Evolutionary conservation across 1,140 invertebrate genomes (phyloP).

Genomic region (Anastrepha obliqua): DNA sequence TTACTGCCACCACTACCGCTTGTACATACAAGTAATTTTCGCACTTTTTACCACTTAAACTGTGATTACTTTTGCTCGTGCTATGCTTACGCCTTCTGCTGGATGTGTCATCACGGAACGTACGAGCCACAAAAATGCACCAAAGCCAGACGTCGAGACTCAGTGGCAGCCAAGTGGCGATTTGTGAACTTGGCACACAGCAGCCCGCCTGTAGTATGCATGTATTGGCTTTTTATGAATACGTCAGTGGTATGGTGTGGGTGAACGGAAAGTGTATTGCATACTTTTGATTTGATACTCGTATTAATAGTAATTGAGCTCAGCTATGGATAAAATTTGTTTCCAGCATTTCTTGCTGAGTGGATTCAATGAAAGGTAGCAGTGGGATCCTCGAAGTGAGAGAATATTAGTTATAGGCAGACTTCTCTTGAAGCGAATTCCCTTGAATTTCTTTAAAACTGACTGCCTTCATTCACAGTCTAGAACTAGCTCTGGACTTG

Average conservation of each 20-base stretch:
- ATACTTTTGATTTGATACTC: not conserved
- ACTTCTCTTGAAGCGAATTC: too few relatives aligned
- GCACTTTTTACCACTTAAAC: slow-evolving; percentile 39
- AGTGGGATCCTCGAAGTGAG: too few relatives aligned
- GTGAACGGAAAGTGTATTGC: not conserved
- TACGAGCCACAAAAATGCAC: not conserved
- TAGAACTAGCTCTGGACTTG: too few relatives aligned
- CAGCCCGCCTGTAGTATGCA: not conserved
- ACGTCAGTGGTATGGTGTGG: not conserved
- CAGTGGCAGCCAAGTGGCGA: slow-evolving; percentile 58
- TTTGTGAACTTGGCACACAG: slow-evolving; percentile 29
- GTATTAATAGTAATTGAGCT: not conserved
- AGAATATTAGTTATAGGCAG: too few relatives aligned
- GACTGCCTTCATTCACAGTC: too few relatives aligned
- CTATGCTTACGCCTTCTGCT: slow-evolving; percentile 6
- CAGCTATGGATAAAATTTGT: not conserved
- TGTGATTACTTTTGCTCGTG: slow-evolving; percentile 9
- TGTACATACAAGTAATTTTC: not conserved
- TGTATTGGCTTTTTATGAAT: not conserved
- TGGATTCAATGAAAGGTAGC: too few relatives aligned
- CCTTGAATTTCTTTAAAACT: too few relatives aligned
- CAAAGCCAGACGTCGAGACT: slow-evolving; percentile 58
- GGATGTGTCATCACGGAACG: slow-evolving; percentile 19
- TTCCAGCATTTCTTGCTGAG: too few relatives aligned
- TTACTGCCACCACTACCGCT: not conserved